Percentiles rank a stretch among this genome's conserved stretches.
These are phyloP conservation scores for Parazoanthus darwini DNA, from an alignment of 92 coral and sea anemone genomes.

Conservation along the genomic window DNA sequence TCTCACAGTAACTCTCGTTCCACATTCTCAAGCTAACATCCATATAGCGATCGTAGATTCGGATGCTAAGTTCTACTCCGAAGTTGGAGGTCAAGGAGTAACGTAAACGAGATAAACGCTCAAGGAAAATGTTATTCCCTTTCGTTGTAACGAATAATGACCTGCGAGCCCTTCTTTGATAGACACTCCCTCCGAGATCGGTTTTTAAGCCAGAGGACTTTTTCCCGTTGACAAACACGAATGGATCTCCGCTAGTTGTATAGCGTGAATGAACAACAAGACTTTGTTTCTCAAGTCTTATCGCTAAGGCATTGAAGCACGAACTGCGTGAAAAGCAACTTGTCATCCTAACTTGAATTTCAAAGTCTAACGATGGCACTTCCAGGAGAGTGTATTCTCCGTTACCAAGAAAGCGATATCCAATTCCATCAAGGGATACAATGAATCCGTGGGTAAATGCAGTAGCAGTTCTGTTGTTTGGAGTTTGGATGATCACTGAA, in stretches of 20 bases:
- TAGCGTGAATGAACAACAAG: slow-evolving; percentile 58
- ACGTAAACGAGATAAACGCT: slow-evolving; percentile 48
- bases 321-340: slow-evolving; percentile 55
- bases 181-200: slow-evolving; percentile 21
- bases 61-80: slow-evolving; percentile 47
- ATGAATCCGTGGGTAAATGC: slow-evolving; percentile 54
- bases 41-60: slow-evolving; percentile 66
- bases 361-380: slow-evolving; percentile 38
- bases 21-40: slow-evolving; percentile 42
- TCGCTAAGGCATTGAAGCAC: slow-evolving; percentile 68
- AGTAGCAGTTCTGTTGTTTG: slow-evolving; percentile 48
- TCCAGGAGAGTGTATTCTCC: slow-evolving; percentile 55
- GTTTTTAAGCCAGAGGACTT: slow-evolving; percentile 26
- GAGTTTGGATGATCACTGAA: slow-evolving; percentile 45
- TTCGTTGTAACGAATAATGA: slow-evolving; percentile 12
- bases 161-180: not conserved
- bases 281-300: slow-evolving; percentile 32
- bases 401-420: slow-evolving; percentile 49
- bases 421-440: slow-evolving; percentile 57
- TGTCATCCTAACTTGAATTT: slow-evolving; percentile 52
- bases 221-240: slow-evolving; percentile 47
- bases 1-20: slow-evolving; percentile 47
- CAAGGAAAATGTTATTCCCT: slow-evolving; percentile 17
- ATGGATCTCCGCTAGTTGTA: slow-evolving; percentile 43
- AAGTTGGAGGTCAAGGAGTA: slow-evolving; percentile 32